Conservation (phyloP, 1,140 invertebrate genomes). For the Trichonephila clavipes region DNA sequence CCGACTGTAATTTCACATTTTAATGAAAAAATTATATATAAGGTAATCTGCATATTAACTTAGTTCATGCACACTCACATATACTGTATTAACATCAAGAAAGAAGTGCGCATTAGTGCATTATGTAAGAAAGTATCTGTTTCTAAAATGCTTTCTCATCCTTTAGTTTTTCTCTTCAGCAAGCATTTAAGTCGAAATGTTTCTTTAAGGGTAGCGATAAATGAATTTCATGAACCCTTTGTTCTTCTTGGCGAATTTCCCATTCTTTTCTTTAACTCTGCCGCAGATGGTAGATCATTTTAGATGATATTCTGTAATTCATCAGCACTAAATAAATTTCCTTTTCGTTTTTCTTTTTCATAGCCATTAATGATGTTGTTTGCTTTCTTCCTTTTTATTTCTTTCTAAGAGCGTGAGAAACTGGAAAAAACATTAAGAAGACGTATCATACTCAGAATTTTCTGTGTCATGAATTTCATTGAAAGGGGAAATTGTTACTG, state of each 20-base stretch:
- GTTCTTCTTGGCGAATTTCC: no score
- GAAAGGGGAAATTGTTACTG: no score
- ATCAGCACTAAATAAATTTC: not conserved
- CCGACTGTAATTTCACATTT: no score
- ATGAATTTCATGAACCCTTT: not conserved
- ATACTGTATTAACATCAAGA: no score
- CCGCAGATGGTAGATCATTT: not conserved
- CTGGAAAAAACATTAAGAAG: not conserved
- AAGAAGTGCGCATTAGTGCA: no score
- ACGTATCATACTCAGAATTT: not conserved
- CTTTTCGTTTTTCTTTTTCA: not conserved
- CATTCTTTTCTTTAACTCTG: not conserved
- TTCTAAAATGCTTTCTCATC: no score
- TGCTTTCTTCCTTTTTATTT: not conserved
- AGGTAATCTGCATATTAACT: no score
- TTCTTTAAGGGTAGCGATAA: not conserved
- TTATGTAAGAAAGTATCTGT: no score
- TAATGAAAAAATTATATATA: no score
- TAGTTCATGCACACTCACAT: no score
- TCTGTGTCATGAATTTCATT: not conserved
- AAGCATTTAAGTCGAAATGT: no score
- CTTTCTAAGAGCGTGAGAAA: not conserved
- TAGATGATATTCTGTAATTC: slow-evolving; percentile 3
- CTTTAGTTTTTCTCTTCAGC: no score
- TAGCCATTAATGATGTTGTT: not conserved